A percentile compares a stretch with the other conserved stretches of the same genome.
Evolutionary conservation across 2,797 vertebrate species (phyloP).

Genomic region (Cercopithecus diana): DNA sequence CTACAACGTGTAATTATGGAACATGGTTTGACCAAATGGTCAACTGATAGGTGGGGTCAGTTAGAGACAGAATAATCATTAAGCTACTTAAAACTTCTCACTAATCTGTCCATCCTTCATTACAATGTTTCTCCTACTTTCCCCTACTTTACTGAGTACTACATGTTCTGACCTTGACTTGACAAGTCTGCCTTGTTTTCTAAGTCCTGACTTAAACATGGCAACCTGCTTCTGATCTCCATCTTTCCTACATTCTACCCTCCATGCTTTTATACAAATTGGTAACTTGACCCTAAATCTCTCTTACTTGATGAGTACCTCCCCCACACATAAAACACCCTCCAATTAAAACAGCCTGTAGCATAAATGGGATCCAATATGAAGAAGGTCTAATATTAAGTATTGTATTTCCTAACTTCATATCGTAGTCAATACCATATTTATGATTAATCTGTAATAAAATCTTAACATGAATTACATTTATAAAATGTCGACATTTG

Average conservation of each 20-base stretch:
- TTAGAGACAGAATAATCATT: not conserved
- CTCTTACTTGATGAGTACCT: not conserved
- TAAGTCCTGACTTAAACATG: not conserved
- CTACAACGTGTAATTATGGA: not conserved
- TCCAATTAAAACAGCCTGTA: not conserved
- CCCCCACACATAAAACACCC: not conserved
- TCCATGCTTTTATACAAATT: not conserved
- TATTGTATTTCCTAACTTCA: not conserved
- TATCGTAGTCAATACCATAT: not conserved
- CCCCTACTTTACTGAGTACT: not conserved
- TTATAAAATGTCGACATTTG: conserved; percentile 42
- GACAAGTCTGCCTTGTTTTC: not conserved
- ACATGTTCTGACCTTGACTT: not conserved
- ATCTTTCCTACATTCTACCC: not conserved
- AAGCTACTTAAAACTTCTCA: not conserved
- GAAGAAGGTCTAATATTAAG: not conserved
- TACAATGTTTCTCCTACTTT: not conserved
- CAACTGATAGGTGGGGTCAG: not conserved
- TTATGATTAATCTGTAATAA: not conserved
- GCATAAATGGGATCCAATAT: not conserved
- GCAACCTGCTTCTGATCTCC: not conserved
- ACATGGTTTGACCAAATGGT: not conserved
- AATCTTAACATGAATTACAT: not conserved
- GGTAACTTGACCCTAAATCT: not conserved
- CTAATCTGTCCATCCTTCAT: not conserved